Base-by-base conservation (phyloP, 2,113 vertebrate species). In the Etheostoma spectabile region DNA sequence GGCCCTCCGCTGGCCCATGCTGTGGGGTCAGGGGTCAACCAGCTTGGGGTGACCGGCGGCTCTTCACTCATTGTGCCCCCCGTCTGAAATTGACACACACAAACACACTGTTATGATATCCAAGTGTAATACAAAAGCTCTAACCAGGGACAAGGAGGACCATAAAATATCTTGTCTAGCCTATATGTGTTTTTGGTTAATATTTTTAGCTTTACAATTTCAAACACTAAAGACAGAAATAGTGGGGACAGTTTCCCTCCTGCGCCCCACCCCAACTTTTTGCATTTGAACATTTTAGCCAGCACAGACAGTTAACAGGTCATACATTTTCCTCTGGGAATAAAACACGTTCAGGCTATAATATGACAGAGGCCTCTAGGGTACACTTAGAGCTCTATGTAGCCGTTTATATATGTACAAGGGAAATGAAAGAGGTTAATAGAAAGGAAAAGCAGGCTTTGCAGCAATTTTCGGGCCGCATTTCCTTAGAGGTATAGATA, bases 11-110 rank as follows among this genome's bases (percentile, higher is more conserved):
- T 93, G 82, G 95, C 94, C 93, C 97, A 97, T 76, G 85, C 86
- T 35, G 95, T 93, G 87, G 93, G 94, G 88, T 98, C 97, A 63
- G 94, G 90, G 95, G 93, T 95, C 94, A 95, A 92, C 96, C 97
- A 97, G 95, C 96, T 96, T 90, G 96, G 82, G 94, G 96, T 97
- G 95, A 94, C 96, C 89, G 96, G 91, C 93, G 93, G 94, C 93
- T 96, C 96, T 95, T 98, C 97, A 87, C 96, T 99, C 98, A 99
- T 99, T 94, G 96, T 98, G 95, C 94, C 94, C 90, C 96, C 95
- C 94, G 90, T 95, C 95, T 96, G 88, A 76, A 94, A 87, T 19
- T 1, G 16, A 55, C 38, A 84, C 71, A 83, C 27, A 86, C 30
- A 85, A 38, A 86, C 55, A 84, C 52, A 85, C 33, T 1, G 3